Evolutionary conservation across 35 echinoderm and acorn worm species (phyloP).

Genomic region (Apostichopus californicus): DNA sequence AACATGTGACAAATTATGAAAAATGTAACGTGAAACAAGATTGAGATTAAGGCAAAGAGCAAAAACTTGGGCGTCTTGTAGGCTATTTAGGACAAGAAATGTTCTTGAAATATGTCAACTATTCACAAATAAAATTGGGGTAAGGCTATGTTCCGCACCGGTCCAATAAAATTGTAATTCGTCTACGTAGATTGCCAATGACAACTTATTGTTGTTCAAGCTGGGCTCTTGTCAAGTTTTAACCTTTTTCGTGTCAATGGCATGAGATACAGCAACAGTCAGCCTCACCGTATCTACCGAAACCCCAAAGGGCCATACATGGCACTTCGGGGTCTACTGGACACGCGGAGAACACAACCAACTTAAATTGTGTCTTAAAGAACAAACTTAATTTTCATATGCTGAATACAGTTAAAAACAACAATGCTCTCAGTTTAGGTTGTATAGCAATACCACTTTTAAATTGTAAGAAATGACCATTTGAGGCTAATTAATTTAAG

Average conservation of each 20-base stretch:
- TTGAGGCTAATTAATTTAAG: too few relatives aligned
- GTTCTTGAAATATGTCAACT: slow-evolving; percentile 25
- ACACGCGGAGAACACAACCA: too few relatives aligned
- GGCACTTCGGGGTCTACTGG: too few relatives aligned
- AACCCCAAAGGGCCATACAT: too few relatives aligned
- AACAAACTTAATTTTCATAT: too few relatives aligned
- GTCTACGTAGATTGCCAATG: not conserved
- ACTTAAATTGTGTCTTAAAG: too few relatives aligned
- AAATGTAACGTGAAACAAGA: not conserved
- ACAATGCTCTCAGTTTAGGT: too few relatives aligned
- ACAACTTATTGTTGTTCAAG: slow-evolving; percentile 8
- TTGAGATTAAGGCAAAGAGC: not conserved
- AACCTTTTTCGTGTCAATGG: not conserved
- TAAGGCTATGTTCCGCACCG: not conserved
- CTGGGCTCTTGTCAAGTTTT: not conserved
- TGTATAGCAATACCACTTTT: too few relatives aligned
- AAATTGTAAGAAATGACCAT: too few relatives aligned
- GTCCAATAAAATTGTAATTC: slow-evolving; percentile 8
- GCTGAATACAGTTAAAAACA: too few relatives aligned
- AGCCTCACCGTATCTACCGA: too few relatives aligned
- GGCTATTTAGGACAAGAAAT: slow-evolving; percentile 16
- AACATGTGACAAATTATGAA: slow-evolving; percentile 21
- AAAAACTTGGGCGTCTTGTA: slow-evolving; percentile 26
- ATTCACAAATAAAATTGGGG: slow-evolving; percentile 3
- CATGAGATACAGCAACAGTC: too few relatives aligned